These are phyloP conservation scores for Perizoma affinitatum DNA, from an alignment of 2,888 invertebrate species.

Conservation along the genomic window DNA sequence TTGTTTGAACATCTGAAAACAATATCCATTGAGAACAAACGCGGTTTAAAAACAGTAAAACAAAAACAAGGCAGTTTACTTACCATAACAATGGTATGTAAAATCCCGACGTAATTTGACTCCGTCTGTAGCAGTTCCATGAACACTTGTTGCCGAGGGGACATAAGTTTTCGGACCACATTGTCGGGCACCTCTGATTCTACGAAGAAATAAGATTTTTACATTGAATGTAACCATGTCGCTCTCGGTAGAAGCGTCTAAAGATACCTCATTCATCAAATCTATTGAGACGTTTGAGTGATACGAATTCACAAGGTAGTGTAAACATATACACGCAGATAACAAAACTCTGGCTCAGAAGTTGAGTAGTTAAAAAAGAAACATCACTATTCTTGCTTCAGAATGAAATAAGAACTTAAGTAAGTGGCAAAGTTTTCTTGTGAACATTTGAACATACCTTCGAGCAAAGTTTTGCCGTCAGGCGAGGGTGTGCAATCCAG, in stretches of 20 bases:
- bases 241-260: no score
- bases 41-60: constrained; percentile 9
- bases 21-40: constrained; percentile 10
- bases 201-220: constrained; percentile 37
- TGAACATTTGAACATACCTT: constrained; percentile 57
- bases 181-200: constrained; percentile 85
- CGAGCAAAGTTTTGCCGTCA: constrained; percentile 85
- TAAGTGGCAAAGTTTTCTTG: no score
- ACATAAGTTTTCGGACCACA: constrained; percentile 87
- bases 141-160: constrained; percentile 92
- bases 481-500: constrained; percentile 95
- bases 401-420: no score
- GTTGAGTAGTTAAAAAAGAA: no score
- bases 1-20: constrained; percentile 93
- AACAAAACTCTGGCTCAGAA: no score
- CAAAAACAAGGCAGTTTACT: constrained; percentile 40
- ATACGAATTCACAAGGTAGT: no score
- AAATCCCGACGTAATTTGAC: constrained; percentile 97
- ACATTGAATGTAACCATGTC: no score
- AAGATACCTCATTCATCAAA: no score
- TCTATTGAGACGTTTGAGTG: no score
- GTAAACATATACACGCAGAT: no score
- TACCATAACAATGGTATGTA: constrained; percentile 96
- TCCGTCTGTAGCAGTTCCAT: constrained; percentile 98
- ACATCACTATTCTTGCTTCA: no score